Base-by-base conservation (phyloP, 2,888 invertebrate genomes). In the Latrodectus elegans region DNA sequence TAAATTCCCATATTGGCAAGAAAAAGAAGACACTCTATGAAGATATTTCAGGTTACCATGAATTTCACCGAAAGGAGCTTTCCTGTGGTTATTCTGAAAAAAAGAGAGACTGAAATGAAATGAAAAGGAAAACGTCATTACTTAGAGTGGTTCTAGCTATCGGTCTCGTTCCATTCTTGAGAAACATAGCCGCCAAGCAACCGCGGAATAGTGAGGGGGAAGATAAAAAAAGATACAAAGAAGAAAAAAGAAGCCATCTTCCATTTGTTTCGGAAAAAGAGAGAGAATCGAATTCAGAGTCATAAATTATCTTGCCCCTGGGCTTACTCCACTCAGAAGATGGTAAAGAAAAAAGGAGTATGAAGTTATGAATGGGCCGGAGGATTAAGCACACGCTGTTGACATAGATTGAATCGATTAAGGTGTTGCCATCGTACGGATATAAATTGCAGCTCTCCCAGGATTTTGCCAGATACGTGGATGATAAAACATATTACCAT, bases 81-180 rank as follows among this genome's bases (percentile, higher is more conserved):
- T 60, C 8, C 3, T 12, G n/a, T 60, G 12, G 60, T 60, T 60
- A 15, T 60, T n/a, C 60, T n/a, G n/a, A 0, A 10, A n/a, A 55
- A 55, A 12, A 60, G 12, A 60, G n/a, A 60, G 10, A 10, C n/a
- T 60, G 3, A 60, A 60, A 38, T 38, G 38, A 38, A 38, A 38
- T 38, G 38, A 38, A 38, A 38, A 38, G 38, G 38, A 60, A 60
- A 73, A 74, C 65, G 82, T 82, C 82, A 82, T 82, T 82, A 82
- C 82, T 82, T 82, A 82, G 82, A 82, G 82, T 82, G 82, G 75
- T 82, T 82, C 75, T 70, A 70, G 82, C 75, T 75, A 82, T 82
- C 68, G 68, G 75, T 82, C 82, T 82, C 75, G 75, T 82, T 82
- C 82, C 55, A 68, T 55, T 38, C 53, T 22, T 74, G n/a, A 26